phyloP scores from a whole-genome alignment of 2,797 vertebrate genomes.

The Pangasius larnaudii region DNA sequence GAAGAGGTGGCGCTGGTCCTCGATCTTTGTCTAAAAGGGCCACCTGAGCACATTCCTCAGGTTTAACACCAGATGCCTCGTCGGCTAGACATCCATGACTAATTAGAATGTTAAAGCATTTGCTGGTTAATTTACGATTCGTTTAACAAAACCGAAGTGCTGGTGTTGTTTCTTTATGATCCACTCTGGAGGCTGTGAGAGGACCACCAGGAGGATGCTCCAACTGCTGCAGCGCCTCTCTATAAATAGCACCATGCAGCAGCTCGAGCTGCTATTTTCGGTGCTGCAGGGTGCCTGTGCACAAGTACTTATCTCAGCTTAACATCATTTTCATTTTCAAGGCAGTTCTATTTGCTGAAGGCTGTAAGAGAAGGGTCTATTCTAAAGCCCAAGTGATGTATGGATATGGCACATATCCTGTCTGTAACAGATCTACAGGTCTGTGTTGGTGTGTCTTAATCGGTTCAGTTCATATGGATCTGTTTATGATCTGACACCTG shows the following conservation, averaged over 20 bases:
- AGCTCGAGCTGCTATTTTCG: conserved; percentile 79
- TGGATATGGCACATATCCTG: not conserved
- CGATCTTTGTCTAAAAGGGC: not conserved
- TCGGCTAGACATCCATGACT: not conserved
- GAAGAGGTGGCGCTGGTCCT: conserved; percentile 17
- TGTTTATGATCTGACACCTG: not conserved
- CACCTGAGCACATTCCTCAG: conserved; percentile 26
- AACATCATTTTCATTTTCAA: conserved; percentile 18
- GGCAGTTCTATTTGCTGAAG: not conserved
- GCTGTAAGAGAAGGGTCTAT: not conserved
- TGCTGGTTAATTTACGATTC: conserved; percentile 33
- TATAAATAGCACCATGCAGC: conserved; percentile 82
- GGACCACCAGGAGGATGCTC: conserved; percentile 67
- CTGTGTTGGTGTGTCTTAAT: not conserved
- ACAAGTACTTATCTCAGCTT: conserved; percentile 60
- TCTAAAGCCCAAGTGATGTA: not conserved
- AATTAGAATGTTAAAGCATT: not conserved
- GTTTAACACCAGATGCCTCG: conserved; percentile 38
- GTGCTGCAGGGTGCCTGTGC: conserved; percentile 62
- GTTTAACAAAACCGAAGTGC: conserved; percentile 58
- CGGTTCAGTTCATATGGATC: not conserved
- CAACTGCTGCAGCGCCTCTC: conserved; percentile 73
- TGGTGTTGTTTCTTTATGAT: conserved; percentile 61
- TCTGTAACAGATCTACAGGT: not conserved
- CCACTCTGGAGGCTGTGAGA: conserved; percentile 66